Conservation (phyloP, 2,113 vertebrate species). For the Oxyruncus cristatus region DNA sequence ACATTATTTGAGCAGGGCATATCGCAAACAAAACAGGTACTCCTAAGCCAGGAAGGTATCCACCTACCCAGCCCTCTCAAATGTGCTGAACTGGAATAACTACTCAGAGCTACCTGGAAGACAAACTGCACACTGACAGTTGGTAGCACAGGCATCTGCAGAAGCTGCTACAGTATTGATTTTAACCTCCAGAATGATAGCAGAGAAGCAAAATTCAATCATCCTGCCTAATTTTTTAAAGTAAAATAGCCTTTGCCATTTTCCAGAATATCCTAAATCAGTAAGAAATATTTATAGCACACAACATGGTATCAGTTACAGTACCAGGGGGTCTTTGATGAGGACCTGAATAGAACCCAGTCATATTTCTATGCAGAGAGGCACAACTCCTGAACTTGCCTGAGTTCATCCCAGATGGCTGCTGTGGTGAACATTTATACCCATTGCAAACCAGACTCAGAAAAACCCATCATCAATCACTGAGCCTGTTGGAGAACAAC, state of each 20-base stretch:
- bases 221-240: not conserved
- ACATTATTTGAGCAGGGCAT: not conserved
- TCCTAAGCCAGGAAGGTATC: not conserved
- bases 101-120: not conserved
- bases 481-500: not conserved
- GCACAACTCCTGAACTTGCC: not conserved
- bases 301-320: not conserved
- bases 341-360: not conserved
- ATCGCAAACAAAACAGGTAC: not conserved
- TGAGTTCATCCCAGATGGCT: not conserved
- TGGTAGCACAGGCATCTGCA: not conserved
- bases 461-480: not conserved
- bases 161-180: not conserved
- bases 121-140: not conserved
- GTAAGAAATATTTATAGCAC: not conserved
- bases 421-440: not conserved
- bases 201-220: not conserved
- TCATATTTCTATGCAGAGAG: not conserved
- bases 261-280: not conserved
- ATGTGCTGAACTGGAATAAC: not conserved
- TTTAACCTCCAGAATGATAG: not conserved
- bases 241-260: not conserved
- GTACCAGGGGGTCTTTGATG: not conserved
- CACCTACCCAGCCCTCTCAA: no score
- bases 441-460: not conserved